phyloP scores from a whole-genome alignment of 2,113 vertebrate genomes.

The Miniopterus natalensis region DNA sequence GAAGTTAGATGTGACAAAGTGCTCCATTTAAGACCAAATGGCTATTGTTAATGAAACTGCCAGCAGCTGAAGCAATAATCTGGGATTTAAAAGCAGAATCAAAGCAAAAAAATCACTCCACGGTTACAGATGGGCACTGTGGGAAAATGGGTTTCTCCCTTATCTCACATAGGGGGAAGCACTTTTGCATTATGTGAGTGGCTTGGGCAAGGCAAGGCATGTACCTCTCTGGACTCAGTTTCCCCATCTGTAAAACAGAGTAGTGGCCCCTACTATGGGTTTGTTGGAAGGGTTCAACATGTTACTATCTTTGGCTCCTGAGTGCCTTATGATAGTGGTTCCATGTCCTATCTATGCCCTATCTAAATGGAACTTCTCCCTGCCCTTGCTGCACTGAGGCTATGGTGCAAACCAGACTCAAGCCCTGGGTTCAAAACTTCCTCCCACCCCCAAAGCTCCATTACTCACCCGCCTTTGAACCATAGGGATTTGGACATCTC shows the following conservation, averaged over 20 bases:
- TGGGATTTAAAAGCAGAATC: neutral
- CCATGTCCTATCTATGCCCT: neutral
- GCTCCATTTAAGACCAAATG: neutral
- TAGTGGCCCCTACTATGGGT: neutral
- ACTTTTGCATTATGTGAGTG: neutral
- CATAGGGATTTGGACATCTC: slow-evolving; percentile 94
- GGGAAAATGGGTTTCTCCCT: neutral
- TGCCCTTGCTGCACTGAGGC: neutral
- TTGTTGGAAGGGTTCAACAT: neutral
- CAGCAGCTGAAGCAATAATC: neutral
- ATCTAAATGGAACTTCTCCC: neutral
- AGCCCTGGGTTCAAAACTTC: neutral
- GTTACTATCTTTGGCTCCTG: neutral
- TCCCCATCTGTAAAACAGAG: neutral
- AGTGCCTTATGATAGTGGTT: neutral
- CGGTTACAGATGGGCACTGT: no score
- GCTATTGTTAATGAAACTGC: neutral
- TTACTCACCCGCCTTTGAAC: slow-evolving; percentile 98
- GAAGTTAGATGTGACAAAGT: neutral
- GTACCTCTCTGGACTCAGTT: neutral
- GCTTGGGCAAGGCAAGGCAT: neutral
- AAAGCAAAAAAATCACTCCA: neutral
- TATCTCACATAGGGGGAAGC: neutral
- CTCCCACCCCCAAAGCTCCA: neutral
- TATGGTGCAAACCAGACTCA: rapidly evolving